Evolutionary conservation across 2,113 vertebrate species (phyloP).

Genomic region (Lampris incognitus): DNA sequence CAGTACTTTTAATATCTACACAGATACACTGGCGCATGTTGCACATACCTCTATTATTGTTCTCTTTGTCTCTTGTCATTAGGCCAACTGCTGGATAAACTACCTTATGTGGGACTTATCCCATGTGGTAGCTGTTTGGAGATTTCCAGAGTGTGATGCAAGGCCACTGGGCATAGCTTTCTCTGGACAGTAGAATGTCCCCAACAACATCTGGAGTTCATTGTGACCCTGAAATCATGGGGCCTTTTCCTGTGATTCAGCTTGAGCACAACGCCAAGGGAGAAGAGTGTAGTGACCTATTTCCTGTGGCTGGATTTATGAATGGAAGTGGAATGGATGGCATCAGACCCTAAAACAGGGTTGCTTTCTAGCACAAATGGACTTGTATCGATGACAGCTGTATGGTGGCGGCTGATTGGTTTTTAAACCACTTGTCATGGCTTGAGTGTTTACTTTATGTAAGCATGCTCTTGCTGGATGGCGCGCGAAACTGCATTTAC

Average conservation of each 20-base stretch:
- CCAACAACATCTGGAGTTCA: constrained; percentile 74
- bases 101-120: constrained; percentile 44
- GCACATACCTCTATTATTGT: constrained; percentile 37
- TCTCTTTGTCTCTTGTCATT: constrained; percentile 37
- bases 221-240: constrained; percentile 62
- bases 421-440: constrained; percentile 39
- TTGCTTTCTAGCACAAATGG: constrained; percentile 47
- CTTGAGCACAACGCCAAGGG: constrained; percentile 59
- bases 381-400: constrained; percentile 4
- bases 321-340: constrained; percentile 71
- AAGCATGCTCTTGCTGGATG: constrained; percentile 12
- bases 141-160: constrained; percentile 62
- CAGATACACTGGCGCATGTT: constrained; percentile 35
- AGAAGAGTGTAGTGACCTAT: constrained; percentile 50
- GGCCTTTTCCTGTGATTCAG: constrained; percentile 70
- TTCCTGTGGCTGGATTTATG: constrained; percentile 76
- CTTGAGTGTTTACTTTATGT: constrained; percentile 9
- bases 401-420: constrained; percentile 30
- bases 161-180: constrained; percentile 59
- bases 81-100: constrained; percentile 55
- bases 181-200: constrained; percentile 69
- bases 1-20: constrained; percentile 27
- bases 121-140: constrained; percentile 67
- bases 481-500: constrained; percentile 23
- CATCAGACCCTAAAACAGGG: constrained; percentile 61